A percentile compares a stretch with the other conserved stretches of the same genome.
These are phyloP conservation scores for Ypsolopha scabrella DNA, from an alignment of 2,888 invertebrate genomes.

Conservation along the genomic window DNA sequence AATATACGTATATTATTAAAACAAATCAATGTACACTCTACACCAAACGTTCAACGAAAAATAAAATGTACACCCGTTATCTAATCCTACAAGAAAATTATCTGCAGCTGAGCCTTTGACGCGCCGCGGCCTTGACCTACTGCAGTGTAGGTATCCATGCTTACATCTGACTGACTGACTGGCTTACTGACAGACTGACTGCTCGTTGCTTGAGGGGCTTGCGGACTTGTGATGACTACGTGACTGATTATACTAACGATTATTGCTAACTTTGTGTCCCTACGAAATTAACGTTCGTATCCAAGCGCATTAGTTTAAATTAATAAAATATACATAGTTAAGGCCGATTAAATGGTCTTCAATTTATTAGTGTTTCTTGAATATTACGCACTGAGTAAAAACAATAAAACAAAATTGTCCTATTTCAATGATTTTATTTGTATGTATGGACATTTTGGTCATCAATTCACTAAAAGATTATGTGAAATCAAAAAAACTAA, in stretches of 20 bases:
- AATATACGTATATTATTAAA: slow-evolving; percentile 64
- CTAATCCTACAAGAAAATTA: slow-evolving; percentile 35
- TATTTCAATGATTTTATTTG: too few species aligned
- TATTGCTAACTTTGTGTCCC: slow-evolving; percentile 47
- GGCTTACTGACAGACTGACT: background rate
- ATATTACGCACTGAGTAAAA: too few species aligned
- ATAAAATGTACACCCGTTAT: slow-evolving; percentile 32
- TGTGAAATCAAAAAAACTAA: too few species aligned
- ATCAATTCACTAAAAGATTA: background rate
- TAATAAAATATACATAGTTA: slow-evolving; percentile 1
- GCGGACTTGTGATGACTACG: slow-evolving; percentile 44
- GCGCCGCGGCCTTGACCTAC: too few species aligned
- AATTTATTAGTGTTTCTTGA: too few species aligned
- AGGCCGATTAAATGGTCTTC: background rate
- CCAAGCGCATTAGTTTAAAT: background rate
- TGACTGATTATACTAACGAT: slow-evolving; percentile 37
- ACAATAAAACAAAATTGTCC: too few species aligned
- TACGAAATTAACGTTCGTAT: slow-evolving; percentile 22
- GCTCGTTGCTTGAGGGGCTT: slow-evolving; percentile 55
- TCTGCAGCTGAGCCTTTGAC: too few species aligned
- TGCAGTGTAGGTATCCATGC: too few species aligned
- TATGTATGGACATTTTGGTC: too few species aligned
- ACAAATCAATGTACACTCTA: slow-evolving; percentile 51
- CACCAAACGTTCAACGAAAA: slow-evolving; percentile 50
- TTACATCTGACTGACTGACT: too few species aligned